Evolutionary conservation across 2,888 invertebrate genomes (phyloP), one percentile per base, ranked within the genome.

Genomic region (Stomorhina lunata): DNA sequence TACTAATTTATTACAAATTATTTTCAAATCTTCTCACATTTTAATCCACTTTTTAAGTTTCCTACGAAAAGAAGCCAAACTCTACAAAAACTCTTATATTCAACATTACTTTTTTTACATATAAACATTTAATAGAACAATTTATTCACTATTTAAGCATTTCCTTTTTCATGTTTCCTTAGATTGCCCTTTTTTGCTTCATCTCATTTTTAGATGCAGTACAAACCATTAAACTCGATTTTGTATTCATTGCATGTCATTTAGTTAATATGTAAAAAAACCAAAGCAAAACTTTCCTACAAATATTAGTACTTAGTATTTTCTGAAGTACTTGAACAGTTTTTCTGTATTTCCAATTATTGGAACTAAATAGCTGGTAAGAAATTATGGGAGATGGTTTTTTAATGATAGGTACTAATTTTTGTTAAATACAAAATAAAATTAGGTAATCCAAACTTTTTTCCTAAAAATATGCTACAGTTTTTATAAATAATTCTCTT

Each of bases 171-270:
- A 17, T 5, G 15, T 27, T 27, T 53, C 4, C 3, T 22, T 12
- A 22, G 27, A n/a, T 25, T 15, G 25, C 15, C 9, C 27, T 53
- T 48, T 65, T 65, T 53, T 10, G 25, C 15, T 15, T 9, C 15
- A 25, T 40, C 34, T 22, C 15, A 22, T n/a, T n/a, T n/a, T n/a
- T n/a, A n/a, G n/a, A n/a, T 50, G 37, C 34, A 50, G 15, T 1
- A 66, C 15, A 66, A 66, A n/a, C 48, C 22, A 66, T 50, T 57
- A 76, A 45, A 66, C 48, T 34, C 34, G 34, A 45, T 76, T 76
- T 76, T 65, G 57, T 76, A 66, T 66, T 66, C 66, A 66, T 66
- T 32, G 29, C 66, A 76, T 76, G 48, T 27, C 48, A 40, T 57
- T 57, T 57, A 48, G 48, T n/a, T 15, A 45, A 69, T n/a, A 17